Evolutionary conservation across 37 sponge, comb jelly and placozoan genomes (phyloP), one percentile per base, ranked within the genome.

Genomic region (Hormiphora californensis): DNA sequence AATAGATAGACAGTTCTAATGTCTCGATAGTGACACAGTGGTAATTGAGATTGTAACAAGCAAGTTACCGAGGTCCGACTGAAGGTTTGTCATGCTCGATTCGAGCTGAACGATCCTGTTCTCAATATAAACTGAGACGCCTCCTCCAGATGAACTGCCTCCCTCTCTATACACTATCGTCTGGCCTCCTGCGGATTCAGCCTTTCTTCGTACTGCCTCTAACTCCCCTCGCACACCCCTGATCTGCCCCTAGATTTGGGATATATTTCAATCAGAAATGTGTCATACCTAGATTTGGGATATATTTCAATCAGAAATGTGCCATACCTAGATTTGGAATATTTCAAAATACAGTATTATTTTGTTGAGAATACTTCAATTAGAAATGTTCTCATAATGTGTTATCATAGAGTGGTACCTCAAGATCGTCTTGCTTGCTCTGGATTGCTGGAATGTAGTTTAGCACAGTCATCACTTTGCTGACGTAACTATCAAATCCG

Each of bases 81-180:
- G n/a, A 30, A 57, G 30, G 61, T 57, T 57, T 25, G 30, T 15
- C 3, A 57, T 25, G 3, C 61, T 12, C 7, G 61, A 57, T 15
- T 57, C 61, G 30, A 57, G 61, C 61, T 57, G 61, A 15, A 57
- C 61, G 22, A 57, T 57, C 22, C 61, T 5, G 22, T 57, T 57
- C 61, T 57, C 61, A 57, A 57, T 57, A 30, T 57, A 57, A 57
- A 30, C 61, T 25, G 61, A 57, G n/a, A 57, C 61, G n/a, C n/a
- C n/a, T 4, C 3, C 61, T 4, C 61, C 61, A 57, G 30, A 28
- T 5, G 4, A 25, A 4, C 61, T 30, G 3, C 61, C 61, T 19
- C 61, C 61, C n/a, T 57, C 61, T 19, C 61, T 5, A 15, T 57
- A 57, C 61, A 57, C 61, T 12, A 57, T 30, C 5, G 61, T 57